Evolutionary conservation across 2,113 vertebrate species (phyloP).

Genomic region (Brevimyrus niger): DNA sequence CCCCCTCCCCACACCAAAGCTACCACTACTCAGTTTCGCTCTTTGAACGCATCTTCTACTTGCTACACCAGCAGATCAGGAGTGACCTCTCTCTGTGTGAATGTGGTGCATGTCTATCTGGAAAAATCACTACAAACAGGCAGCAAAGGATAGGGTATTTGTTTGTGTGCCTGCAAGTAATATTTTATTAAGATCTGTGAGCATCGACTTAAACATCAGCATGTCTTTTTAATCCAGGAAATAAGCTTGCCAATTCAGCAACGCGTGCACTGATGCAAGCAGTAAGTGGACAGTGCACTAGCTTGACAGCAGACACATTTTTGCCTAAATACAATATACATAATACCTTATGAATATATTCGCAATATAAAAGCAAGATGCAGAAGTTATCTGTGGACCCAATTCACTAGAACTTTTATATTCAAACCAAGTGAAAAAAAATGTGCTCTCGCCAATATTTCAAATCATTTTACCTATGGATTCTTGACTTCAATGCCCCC

Average conservation of each 20-base stretch:
- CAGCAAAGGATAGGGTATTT: background rate
- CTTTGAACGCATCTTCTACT: conserved; percentile 8
- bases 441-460: background rate
- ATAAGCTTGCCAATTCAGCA: background rate
- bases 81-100: background rate
- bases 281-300: background rate
- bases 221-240: background rate
- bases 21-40: conserved; percentile 8
- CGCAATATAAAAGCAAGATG: background rate
- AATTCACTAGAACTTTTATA: background rate
- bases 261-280: background rate
- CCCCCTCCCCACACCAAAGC: background rate
- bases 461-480: background rate
- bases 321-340: background rate
- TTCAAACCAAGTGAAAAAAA: background rate
- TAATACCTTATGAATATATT: background rate
- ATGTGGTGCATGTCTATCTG: background rate
- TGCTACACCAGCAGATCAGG: background rate
- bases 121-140: background rate
- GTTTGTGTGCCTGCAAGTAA: background rate
- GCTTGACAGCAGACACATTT: background rate
- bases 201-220: background rate
- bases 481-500: background rate
- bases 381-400: background rate
- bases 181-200: background rate